phyloP scores from a whole-genome alignment of 2,113 vertebrate genomes.

The Brachyhypopomus occidentalis region DNA sequence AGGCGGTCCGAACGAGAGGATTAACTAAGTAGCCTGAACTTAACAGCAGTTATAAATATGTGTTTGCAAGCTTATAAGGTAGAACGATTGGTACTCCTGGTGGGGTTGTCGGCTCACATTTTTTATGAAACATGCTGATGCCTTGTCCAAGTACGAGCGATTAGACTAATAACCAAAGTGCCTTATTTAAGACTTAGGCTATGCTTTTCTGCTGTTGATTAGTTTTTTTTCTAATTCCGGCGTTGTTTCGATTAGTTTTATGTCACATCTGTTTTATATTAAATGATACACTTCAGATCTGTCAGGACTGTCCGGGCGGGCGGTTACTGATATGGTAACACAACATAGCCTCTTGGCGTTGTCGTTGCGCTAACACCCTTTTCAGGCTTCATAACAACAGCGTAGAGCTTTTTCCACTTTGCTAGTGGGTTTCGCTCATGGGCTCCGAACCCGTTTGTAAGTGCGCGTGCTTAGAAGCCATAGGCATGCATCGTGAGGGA shows the following conservation, averaged over 20 bases:
- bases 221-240: neutral
- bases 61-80: no score
- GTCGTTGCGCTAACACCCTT: neutral
- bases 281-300: neutral
- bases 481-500: neutral
- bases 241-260: neutral
- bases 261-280: conserved; percentile 20
- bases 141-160: no score
- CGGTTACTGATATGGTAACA: neutral
- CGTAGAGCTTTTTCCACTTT: neutral
- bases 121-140: neutral
- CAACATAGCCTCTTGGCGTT: no score
- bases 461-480: neutral
- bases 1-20: neutral
- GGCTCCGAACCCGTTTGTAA: no score
- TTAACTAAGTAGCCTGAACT: neutral
- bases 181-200: neutral
- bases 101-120: neutral
- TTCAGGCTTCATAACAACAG: neutral
- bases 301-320: neutral
- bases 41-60: neutral
- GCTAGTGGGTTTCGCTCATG: no score
- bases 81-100: no score
- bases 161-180: no score
- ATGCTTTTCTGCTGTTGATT: neutral